phyloP scores from a whole-genome alignment of 2,113 vertebrate species.

The Stegostoma tigrinum region DNA sequence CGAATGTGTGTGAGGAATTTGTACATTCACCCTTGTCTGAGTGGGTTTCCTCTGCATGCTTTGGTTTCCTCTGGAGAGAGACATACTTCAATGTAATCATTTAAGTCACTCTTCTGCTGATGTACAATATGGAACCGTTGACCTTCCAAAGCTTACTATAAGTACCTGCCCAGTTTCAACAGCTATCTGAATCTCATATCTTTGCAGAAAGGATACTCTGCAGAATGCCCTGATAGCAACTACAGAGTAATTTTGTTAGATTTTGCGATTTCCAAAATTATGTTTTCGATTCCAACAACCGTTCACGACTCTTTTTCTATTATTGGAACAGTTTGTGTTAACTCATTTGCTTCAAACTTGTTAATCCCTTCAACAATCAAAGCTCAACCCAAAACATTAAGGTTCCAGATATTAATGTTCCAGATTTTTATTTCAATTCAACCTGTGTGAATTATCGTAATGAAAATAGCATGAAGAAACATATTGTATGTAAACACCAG shows the following conservation, averaged over 20 bases:
- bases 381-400: background rate
- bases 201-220: background rate
- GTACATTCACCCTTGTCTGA: too few relatives aligned
- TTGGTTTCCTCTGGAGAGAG: too few relatives aligned
- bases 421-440: background rate
- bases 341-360: background rate
- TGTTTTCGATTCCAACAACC: background rate
- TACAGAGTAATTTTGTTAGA: background rate
- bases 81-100: background rate
- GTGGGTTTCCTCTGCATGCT: too few relatives aligned
- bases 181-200: background rate
- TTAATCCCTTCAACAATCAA: background rate
- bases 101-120: background rate
- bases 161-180: background rate
- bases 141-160: background rate
- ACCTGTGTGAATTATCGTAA: background rate
- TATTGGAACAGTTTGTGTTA: background rate
- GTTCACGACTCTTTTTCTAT: background rate
- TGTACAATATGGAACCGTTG: background rate
- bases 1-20: too few relatives aligned
- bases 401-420: too few relatives aligned
- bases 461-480: background rate
- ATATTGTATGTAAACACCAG: background rate
- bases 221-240: background rate
- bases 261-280: background rate